Conservation (phyloP, 2,113 vertebrate species). For the Ploceus nigricollis region DNA sequence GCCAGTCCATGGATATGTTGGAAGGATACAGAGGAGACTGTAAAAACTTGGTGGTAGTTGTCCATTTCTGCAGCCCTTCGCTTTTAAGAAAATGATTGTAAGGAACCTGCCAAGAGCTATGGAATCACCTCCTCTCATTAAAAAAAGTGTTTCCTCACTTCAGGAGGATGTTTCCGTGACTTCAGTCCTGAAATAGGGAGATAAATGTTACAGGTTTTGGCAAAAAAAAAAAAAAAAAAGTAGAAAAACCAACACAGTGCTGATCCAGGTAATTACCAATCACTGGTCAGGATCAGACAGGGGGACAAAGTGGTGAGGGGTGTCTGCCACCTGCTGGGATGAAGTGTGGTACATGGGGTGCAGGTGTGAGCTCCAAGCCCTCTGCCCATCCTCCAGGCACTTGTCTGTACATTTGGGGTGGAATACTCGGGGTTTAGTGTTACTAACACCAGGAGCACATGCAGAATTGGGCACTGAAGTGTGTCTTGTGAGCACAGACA, state of each 20-base stretch:
- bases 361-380: neutral
- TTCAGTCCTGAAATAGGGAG: neutral
- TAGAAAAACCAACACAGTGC: rapidly evolving
- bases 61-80: neutral
- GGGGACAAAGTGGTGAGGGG: neutral
- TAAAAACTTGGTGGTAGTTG: neutral
- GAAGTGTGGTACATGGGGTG: neutral
- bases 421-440: neutral
- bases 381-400: neutral
- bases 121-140: neutral
- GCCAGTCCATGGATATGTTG: neutral
- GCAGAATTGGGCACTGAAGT: neutral
- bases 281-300: neutral
- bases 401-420: neutral
- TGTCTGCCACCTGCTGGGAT: neutral
- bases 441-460: neutral
- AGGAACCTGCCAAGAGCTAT: neutral
- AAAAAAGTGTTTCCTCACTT: neutral
- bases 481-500: neutral
- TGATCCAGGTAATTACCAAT: neutral
- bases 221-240: neutral
- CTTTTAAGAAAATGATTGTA: neutral
- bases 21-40: neutral
- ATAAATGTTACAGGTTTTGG: neutral
- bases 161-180: neutral